These are phyloP conservation scores for Drosophila mayri DNA, from an alignment of 1,140 invertebrate species.

Conservation along the genomic window DNA sequence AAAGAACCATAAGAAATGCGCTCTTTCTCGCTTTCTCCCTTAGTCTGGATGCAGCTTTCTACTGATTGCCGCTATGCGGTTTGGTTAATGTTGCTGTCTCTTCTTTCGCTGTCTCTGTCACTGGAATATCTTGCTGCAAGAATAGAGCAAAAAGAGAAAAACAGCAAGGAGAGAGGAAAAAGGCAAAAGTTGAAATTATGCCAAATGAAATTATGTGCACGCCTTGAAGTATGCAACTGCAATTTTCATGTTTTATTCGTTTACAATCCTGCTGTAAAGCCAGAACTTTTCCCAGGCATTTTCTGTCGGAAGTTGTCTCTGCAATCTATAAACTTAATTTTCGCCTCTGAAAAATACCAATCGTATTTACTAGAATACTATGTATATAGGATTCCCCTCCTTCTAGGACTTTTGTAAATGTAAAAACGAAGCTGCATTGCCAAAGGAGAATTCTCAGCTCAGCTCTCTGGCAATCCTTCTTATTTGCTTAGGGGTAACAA, in stretches of 20 bases:
- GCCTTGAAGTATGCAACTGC: conserved; percentile 35
- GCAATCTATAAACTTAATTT: not conserved
- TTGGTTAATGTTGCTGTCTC: conserved; percentile 28
- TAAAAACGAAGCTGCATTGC: not conserved
- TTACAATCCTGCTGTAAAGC: not conserved
- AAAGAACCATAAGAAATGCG: conserved; percentile 29
- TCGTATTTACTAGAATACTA: not conserved
- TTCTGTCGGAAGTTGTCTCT: not conserved
- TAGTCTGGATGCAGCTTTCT: not conserved
- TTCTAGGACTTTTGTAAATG: not conserved
- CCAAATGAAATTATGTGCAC: conserved; percentile 48
- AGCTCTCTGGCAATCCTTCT: conserved; percentile 4
- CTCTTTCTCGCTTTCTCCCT: not conserved
- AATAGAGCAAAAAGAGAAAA: conserved; percentile 1
- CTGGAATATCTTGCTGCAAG: conserved; percentile 10
- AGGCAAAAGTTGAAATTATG: conserved; percentile 49
- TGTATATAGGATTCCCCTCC: too few relatives aligned
- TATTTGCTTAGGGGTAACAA: conserved; percentile 39
- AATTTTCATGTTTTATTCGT: conserved; percentile 22
- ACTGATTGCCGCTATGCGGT: conserved; percentile 36
- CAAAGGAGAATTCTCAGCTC: not conserved
- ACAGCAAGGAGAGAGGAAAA: conserved; percentile 5
- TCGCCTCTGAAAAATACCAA: not conserved
- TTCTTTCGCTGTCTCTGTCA: conserved; percentile 16
- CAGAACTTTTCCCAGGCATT: not conserved